Conservation (phyloP, 2,888 invertebrate species). For the Stenodema calcarata region DNA sequence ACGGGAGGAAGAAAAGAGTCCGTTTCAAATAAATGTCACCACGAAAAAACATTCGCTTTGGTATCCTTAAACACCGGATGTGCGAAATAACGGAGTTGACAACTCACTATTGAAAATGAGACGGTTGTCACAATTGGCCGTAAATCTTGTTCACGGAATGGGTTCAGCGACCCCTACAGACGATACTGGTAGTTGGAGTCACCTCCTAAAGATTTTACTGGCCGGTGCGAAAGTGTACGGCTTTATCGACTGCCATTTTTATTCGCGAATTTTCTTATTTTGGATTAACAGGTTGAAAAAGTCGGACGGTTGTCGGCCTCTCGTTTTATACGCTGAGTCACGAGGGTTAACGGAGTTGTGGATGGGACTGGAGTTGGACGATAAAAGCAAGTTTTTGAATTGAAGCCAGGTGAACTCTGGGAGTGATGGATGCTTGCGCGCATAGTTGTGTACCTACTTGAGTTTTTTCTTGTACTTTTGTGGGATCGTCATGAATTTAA, state of each 20-base stretch:
- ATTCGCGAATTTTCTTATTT: background rate
- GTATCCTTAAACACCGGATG: background rate
- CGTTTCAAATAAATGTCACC: background rate
- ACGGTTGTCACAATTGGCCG: background rate
- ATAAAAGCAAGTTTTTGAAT: background rate
- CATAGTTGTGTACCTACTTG: no score
- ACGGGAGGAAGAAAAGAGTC: background rate
- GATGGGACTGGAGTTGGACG: background rate
- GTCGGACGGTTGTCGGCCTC: background rate
- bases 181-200: background rate
- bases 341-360: background rate
- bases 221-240: background rate
- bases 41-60: background rate
- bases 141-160: background rate
- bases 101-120: background rate
- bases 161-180: background rate
- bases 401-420: background rate
- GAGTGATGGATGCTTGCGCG: background rate
- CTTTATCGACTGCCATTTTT: background rate
- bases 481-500: no score
- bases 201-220: background rate
- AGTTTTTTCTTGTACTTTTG: no score
- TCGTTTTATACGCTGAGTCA: background rate
- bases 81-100: background rate
- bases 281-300: background rate